These are phyloP conservation scores for Crypturellus undulatus DNA, from an alignment of 2,113 vertebrate genomes.

Conservation along the genomic window DNA sequence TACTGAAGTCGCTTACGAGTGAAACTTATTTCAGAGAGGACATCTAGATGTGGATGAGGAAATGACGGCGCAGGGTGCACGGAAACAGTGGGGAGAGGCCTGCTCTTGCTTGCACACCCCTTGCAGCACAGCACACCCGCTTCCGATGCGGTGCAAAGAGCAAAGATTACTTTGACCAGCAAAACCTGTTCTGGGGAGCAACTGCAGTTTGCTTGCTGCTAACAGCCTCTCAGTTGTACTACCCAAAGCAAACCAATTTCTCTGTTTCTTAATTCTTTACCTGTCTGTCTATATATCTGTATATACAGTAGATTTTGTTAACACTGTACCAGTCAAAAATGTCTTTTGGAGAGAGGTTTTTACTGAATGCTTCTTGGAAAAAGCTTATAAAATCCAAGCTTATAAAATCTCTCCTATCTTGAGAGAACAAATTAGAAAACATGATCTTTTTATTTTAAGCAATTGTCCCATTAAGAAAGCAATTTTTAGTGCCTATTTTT, in stretches of 20 bases:
- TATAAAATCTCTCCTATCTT: not conserved
- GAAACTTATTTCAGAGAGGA: not conserved
- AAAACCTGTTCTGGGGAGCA: not conserved
- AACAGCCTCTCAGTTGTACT: not conserved
- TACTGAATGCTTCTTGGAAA: not conserved
- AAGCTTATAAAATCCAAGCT: not conserved
- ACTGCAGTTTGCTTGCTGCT: fast-evolving
- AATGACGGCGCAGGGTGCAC: not conserved
- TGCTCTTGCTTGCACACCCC: conserved; percentile 29
- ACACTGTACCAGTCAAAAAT: not conserved
- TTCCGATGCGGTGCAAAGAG: conserved; percentile 22
- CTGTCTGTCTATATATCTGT: not conserved
- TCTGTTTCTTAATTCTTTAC: not conserved
- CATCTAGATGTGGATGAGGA: conserved; percentile 33
- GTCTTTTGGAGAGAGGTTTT: not conserved
- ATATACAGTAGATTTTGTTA: not conserved
- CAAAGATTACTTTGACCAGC: not conserved
- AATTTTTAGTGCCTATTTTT: not conserved
- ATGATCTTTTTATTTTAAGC: not conserved
- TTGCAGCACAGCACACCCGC: not conserved
- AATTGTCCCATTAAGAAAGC: not conserved
- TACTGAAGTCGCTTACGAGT: not conserved
- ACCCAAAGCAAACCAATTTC: not conserved
- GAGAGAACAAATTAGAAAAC: not conserved
- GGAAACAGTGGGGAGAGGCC: conserved; percentile 19